These are phyloP conservation scores for Caenorhabditis tropicalis DNA, from an alignment of 1,140 invertebrate genomes.

Conservation along the genomic window DNA sequence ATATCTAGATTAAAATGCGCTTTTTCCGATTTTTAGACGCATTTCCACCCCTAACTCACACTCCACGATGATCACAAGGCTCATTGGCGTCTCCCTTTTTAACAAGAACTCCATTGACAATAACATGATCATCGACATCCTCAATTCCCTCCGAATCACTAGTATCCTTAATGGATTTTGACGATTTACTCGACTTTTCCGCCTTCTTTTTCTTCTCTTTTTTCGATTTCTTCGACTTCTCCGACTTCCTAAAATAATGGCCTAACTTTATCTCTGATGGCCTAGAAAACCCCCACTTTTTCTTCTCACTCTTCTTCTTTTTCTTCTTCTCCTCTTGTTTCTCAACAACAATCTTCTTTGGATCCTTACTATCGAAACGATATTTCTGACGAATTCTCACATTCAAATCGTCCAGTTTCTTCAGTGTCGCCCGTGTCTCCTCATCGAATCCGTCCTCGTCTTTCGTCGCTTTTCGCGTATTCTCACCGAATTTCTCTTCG, in stretches of 20 bases:
- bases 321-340: not conserved
- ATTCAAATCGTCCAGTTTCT: not conserved
- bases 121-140: not conserved
- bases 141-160: not conserved
- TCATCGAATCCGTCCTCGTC: not conserved
- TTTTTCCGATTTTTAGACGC: not conserved
- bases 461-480: not conserved
- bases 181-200: not conserved
- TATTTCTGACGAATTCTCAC: not conserved
- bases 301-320: not conserved
- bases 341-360: not conserved
- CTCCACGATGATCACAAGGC: conserved; percentile 10
- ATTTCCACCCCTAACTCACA: not conserved
- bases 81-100: not conserved
- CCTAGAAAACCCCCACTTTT: not conserved
- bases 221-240: not conserved
- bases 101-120: not conserved
- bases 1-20: no score
- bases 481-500: not conserved
- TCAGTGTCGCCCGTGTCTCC: not conserved
- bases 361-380: not conserved
- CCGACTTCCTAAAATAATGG: not conserved
- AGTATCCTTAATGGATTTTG: not conserved
- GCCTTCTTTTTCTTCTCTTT: not conserved
- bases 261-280: not conserved